Conservation (phyloP, 2,888 invertebrate species). For the Himalopsyche japonica region DNA sequence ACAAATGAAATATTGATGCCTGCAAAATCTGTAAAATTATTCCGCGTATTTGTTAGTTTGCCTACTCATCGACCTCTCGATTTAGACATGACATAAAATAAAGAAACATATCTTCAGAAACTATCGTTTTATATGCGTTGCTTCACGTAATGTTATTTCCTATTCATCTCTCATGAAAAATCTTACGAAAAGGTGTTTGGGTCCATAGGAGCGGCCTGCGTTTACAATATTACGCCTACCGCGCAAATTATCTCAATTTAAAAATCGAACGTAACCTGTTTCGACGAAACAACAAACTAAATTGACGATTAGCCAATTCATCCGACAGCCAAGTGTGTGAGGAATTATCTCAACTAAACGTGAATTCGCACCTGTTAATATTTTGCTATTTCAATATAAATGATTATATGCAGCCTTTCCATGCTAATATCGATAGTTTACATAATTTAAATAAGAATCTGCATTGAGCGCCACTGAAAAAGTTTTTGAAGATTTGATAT, state of each 20-base stretch:
- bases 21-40: no score
- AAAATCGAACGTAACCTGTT: background rate
- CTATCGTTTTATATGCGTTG: no score
- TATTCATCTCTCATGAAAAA: background rate
- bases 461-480: no score
- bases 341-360: background rate
- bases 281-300: background rate
- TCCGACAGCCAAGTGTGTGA: background rate
- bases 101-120: no score
- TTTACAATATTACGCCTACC: background rate
- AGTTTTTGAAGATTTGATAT: no score
- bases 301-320: background rate
- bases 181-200: background rate
- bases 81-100: no score
- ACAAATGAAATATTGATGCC: no score
- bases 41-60: no score
- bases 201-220: background rate
- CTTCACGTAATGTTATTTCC: background rate
- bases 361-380: background rate
- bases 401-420: no score
- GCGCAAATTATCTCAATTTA: constrained; percentile 1
- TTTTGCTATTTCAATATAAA: background rate
- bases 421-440: no score
- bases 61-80: no score
- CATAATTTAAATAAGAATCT: no score